phyloP scores from a whole-genome alignment of 1,140 invertebrate genomes.

The Drosophila sp. region DNA sequence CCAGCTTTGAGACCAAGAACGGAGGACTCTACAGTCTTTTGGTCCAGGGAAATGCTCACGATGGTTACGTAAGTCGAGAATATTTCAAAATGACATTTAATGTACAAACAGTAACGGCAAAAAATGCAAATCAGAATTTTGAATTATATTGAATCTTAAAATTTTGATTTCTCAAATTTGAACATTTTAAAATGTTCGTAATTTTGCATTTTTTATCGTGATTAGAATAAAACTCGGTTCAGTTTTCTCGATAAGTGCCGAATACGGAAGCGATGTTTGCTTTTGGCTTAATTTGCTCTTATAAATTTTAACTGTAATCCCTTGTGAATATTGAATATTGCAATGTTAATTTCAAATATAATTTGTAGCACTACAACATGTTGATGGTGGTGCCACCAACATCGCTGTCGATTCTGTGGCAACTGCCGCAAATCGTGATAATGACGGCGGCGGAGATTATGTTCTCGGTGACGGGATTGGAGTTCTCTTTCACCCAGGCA shows the following conservation, averaged over 20 bases:
- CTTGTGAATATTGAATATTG: neutral
- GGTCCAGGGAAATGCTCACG: slow-evolving; percentile 87
- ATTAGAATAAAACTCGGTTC: no score
- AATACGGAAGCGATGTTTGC: no score
- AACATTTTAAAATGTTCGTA: no score
- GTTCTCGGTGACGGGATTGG: slow-evolving; percentile 95
- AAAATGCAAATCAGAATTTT: no score
- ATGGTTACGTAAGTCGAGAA: slow-evolving; percentile 50
- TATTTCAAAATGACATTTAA: no score
- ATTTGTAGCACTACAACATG: slow-evolving; percentile 40
- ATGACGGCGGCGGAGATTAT: slow-evolving; percentile 95
- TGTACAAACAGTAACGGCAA: no score
- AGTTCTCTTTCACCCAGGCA: slow-evolving; percentile 96
- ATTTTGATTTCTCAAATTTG: no score
- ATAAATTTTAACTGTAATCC: no score
- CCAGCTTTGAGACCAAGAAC: slow-evolving; percentile 82
- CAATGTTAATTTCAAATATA: neutral
- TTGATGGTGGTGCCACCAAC: slow-evolving; percentile 88
- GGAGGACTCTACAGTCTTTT: slow-evolving; percentile 87
- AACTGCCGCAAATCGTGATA: slow-evolving; percentile 94
- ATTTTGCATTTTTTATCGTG: no score
- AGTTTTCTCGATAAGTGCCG: no score
- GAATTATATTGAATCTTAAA: no score
- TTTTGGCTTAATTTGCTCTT: no score
- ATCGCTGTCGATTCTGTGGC: slow-evolving; percentile 91